Percentiles rank a stretch among this genome's conserved stretches.
Evolutionary conservation across 2,797 vertebrate genomes (phyloP).

Genomic region (Poecilia gillii): DNA sequence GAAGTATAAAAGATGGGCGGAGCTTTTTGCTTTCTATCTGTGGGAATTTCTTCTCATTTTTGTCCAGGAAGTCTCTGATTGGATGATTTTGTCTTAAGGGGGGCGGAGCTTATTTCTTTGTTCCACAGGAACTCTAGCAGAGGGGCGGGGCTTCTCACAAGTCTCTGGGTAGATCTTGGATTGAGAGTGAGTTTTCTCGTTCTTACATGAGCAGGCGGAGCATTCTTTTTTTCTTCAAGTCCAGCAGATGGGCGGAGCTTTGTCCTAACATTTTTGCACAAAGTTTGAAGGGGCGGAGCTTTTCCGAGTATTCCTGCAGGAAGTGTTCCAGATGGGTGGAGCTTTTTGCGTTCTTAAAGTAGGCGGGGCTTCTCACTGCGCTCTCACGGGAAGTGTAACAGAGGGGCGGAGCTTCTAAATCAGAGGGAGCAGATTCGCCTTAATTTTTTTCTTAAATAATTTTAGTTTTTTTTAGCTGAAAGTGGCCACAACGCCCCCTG

Average conservation of each 20-base stretch:
- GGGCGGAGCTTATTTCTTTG: background rate
- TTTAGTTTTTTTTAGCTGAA: slow-evolving; percentile 9
- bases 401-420: background rate
- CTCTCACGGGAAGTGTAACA: background rate
- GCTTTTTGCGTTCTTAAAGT: background rate
- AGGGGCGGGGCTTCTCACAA: background rate
- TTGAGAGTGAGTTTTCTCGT: too few relatives aligned
- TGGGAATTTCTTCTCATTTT: too few relatives aligned
- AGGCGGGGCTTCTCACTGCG: background rate
- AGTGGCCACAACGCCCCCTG: background rate
- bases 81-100: too few relatives aligned
- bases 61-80: too few relatives aligned
- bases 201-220: too few relatives aligned
- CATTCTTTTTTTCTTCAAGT: background rate
- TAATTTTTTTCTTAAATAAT: background rate
- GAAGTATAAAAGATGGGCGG: too few relatives aligned
- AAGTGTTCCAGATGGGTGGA: background rate
- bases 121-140: background rate
- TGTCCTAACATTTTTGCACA: background rate
- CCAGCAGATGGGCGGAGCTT: background rate
- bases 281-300: background rate
- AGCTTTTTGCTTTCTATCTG: too few relatives aligned
- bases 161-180: background rate
- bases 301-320: background rate
- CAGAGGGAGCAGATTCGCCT: slow-evolving; percentile 1